phyloP scores from a whole-genome alignment of 2,888 invertebrate genomes.

The Dorcus parallelipipedus region DNA sequence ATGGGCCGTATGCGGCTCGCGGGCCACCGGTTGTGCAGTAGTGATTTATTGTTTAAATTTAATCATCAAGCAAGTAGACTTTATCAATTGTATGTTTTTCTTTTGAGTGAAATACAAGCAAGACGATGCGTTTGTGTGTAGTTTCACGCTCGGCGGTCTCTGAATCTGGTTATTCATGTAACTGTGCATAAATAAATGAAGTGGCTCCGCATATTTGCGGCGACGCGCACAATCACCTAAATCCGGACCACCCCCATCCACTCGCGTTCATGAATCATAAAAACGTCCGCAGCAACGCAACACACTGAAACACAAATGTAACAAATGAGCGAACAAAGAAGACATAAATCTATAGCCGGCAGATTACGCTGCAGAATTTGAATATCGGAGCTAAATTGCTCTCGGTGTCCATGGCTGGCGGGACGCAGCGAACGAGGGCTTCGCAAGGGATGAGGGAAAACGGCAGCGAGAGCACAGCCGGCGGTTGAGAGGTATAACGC shows the following conservation, averaged over 20 bases:
- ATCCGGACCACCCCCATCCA: not conserved
- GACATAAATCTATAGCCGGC: constrained; percentile 31
- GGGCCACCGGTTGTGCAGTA: too few species aligned
- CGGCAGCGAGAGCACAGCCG: constrained; percentile 22
- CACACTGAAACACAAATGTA: constrained; percentile 19
- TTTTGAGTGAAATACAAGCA: too few species aligned
- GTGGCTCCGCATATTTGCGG: not conserved
- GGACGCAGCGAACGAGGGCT: constrained; percentile 11
- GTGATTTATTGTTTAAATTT: too few species aligned
- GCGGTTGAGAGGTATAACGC: constrained; percentile 21
- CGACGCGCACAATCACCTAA: not conserved
- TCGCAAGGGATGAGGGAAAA: constrained; percentile 10
- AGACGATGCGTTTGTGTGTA: too few species aligned
- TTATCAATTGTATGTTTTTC: too few species aligned
- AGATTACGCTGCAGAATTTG: constrained; percentile 33
- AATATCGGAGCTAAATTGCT: constrained; percentile 34
- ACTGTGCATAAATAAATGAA: not conserved
- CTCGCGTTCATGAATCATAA: constrained; percentile 1
- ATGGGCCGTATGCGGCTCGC: too few species aligned
- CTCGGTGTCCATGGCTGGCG: constrained; percentile 25
- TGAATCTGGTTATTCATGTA: not conserved
- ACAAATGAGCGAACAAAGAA: constrained; percentile 32
- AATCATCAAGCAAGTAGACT: too few species aligned
- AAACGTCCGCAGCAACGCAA: constrained; percentile 2
- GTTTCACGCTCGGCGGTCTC: not conserved